Conservation (phyloP, 2,797 vertebrate species). For the Etheostoma nigrum region DNA sequence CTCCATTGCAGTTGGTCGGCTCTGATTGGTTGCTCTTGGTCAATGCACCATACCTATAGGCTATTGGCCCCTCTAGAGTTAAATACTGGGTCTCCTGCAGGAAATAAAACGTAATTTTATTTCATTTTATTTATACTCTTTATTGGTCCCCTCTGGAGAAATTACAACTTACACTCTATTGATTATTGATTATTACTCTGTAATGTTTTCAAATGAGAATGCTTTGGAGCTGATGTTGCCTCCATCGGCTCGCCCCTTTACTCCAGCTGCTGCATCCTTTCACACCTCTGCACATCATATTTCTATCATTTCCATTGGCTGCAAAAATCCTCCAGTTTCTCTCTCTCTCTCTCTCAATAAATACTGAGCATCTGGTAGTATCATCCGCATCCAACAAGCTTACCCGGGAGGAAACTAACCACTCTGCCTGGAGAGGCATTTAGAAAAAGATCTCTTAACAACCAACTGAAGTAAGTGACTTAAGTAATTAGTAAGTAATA, state of each 20-base stretch:
- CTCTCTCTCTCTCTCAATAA: constrained; percentile 53
- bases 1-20: not conserved
- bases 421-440: constrained; percentile 11
- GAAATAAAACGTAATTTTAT: not conserved
- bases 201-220: too few relatives aligned
- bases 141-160: too few relatives aligned
- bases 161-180: too few relatives aligned
- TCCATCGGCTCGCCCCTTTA: constrained; percentile 6
- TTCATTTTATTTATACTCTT: too few relatives aligned
- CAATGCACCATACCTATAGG: not conserved
- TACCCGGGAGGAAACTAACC: constrained; percentile 62
- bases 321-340: constrained; percentile 22
- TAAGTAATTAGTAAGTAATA: too few relatives aligned
- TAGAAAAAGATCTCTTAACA: not conserved
- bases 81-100: not conserved
- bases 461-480: constrained; percentile 57
- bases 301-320: constrained; percentile 68
- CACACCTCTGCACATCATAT: constrained; percentile 51
- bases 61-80: not conserved
- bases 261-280: constrained; percentile 37
- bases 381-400: constrained; percentile 69
- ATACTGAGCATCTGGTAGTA: constrained; percentile 60
- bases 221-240: constrained; percentile 20
- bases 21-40: constrained; percentile 20
- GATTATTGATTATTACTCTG: too few relatives aligned